Evolutionary conservation across 2,888 invertebrate species (phyloP).

Genomic region (Drosophila pegasa): DNA sequence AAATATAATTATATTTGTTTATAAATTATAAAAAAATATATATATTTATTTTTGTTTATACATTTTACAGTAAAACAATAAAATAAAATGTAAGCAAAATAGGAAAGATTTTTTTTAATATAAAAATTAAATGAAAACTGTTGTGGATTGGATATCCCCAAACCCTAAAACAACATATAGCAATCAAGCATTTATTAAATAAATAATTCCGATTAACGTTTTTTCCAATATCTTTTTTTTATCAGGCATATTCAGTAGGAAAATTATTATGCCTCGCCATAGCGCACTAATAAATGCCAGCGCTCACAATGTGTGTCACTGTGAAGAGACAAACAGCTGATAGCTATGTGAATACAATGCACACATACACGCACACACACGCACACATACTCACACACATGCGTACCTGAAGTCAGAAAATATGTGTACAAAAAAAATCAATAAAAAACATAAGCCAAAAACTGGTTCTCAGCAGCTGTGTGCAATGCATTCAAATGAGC

Average conservation of each 20-base stretch:
- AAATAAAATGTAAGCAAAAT: too few relatives aligned
- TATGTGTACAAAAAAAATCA: conserved; percentile 39
- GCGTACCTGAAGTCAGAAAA: conserved; percentile 10
- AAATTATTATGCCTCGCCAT: not conserved
- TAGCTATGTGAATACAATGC: conserved; percentile 32
- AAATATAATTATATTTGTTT: too few relatives aligned
- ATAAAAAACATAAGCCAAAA: conserved; percentile 34
- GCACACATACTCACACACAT: not conserved
- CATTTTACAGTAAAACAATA: too few relatives aligned
- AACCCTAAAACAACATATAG: too few relatives aligned
- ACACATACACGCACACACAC: conserved; percentile 18
- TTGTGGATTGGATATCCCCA: too few relatives aligned
- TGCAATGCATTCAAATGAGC: conserved; percentile 43
- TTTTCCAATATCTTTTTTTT: not conserved
- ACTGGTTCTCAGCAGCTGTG: conserved; percentile 53
- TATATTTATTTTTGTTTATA: too few relatives aligned
- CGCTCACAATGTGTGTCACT: conserved; percentile 49
- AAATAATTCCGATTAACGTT: not conserved
- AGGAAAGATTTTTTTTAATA: too few relatives aligned
- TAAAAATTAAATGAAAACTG: too few relatives aligned
- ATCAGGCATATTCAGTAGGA: not conserved
- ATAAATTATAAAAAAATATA: too few relatives aligned
- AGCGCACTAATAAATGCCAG: conserved; percentile 1
- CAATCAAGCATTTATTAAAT: too few relatives aligned
- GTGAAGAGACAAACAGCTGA: conserved; percentile 55